These are phyloP conservation scores for Neodiprion virginianus DNA, from an alignment of 1,140 invertebrate genomes.

Conservation along the genomic window DNA sequence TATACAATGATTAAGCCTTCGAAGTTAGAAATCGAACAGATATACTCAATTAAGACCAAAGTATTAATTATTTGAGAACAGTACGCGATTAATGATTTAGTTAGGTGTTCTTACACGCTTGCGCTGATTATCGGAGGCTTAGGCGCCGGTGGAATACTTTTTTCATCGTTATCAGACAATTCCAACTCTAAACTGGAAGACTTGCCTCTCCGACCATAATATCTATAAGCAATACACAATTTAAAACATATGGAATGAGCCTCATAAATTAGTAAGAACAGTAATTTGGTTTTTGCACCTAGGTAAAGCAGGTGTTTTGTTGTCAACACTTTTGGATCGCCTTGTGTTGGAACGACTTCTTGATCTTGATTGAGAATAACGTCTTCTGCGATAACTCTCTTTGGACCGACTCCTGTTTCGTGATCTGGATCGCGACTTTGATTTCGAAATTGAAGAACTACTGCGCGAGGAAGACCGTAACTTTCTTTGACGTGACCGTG, in stretches of 20 bases:
- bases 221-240: slow-evolving; percentile 55
- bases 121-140: slow-evolving; percentile 48
- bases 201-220: slow-evolving; percentile 72
- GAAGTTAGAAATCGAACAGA: slow-evolving; percentile 7
- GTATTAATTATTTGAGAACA: too few relatives aligned
- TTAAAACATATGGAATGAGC: neutral
- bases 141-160: slow-evolving; percentile 37
- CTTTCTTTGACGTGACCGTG: slow-evolving; percentile 34
- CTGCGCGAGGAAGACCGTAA: slow-evolving; percentile 42
- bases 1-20: neutral
- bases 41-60: neutral
- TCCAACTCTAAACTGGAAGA: slow-evolving; percentile 60
- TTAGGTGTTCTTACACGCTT: slow-evolving; percentile 44
- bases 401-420: slow-evolving; percentile 49
- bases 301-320: slow-evolving; percentile 52
- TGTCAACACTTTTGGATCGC: slow-evolving; percentile 51
- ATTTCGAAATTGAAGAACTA: slow-evolving; percentile 51
- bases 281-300: slow-evolving; percentile 40
- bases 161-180: slow-evolving; percentile 56
- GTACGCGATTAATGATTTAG: neutral
- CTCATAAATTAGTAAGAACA: neutral
- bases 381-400: slow-evolving; percentile 46
- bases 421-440: slow-evolving; percentile 53
- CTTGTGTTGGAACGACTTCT: slow-evolving; percentile 52
- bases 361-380: slow-evolving; percentile 48